Base-by-base conservation (phyloP, 2,113 vertebrate genomes). In the Machaerirhynchus nigripectus region DNA sequence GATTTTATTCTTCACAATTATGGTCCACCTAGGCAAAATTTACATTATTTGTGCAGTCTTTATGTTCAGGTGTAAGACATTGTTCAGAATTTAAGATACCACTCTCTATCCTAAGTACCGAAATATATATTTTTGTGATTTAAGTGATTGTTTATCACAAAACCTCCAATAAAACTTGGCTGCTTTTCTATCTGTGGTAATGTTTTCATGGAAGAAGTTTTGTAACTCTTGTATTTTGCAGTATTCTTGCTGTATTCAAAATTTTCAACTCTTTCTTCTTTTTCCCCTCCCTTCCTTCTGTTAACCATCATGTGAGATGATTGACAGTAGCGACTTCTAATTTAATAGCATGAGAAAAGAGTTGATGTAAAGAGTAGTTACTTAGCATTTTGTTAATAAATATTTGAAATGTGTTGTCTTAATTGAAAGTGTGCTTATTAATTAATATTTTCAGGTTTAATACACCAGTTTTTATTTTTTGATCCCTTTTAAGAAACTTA, bases 261-360 rank as follows among this genome's bases (percentile, higher is more conserved):
- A 18, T 46, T 40, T 65, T 83, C 26, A 35, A 16, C 20, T 28
- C 13, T 33, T 33, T 57, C 53, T 59, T 40, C 19, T 50, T 52
- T 50, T 60, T 20, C 23, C 5, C 22, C 21, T 63, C 10, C 22
- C 16, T 60, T 68, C 24, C 12, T 81, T 31, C 28, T 55, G 26
- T 30, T 39, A 49, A 8, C 19, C 15, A 3, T 78, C 33, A 20
- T 15, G 16, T 46, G 44, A 69, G 39, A 23, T 55, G 6, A 59
- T 40, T 55, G 31, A 21, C 12, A 30, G 8, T 31, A 78, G 21
- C 0, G 0, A 27, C 17, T 55, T 56, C 4, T 37, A 18, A 30
- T 31, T 78, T 49, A 69, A 13, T 20, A 50, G 35, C 21, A 44
- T 28, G 24, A 63, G 39, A 28, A 59, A 68, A 89, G 22, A 30